These are phyloP conservation scores for Biston stratarius DNA, from an alignment of 2,888 invertebrate species.

Conservation along the genomic window DNA sequence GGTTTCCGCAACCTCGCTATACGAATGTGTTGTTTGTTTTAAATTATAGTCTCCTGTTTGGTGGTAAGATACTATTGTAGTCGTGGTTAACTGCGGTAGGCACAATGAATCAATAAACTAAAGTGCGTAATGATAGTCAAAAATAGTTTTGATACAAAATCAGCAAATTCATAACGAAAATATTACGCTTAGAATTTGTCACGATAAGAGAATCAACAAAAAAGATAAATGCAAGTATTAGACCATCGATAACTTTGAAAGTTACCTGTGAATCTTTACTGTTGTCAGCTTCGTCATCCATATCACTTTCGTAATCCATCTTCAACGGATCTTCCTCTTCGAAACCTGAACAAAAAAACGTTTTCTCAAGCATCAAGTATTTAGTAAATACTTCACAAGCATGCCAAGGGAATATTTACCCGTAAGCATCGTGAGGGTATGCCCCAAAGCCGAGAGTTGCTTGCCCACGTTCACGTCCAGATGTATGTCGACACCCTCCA, in stretches of 20 bases:
- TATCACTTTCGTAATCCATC: conserved; percentile 92
- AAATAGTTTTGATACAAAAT: background rate
- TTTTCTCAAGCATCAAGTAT: background rate
- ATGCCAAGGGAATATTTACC: conserved; percentile 73
- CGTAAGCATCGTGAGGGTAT: conserved; percentile 97
- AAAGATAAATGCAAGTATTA: background rate
- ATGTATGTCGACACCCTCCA: conserved; percentile 99
- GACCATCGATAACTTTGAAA: background rate
- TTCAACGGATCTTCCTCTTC: conserved; percentile 93
- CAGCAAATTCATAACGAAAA: background rate
- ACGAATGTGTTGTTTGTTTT: too few relatives aligned
- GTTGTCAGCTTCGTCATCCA: conserved; percentile 90
- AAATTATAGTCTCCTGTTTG: too few relatives aligned
- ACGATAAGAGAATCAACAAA: background rate
- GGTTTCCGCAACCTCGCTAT: too few relatives aligned
- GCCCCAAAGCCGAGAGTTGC: conserved; percentile 96
- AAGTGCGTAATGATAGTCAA: background rate
- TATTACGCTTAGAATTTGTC: background rate
- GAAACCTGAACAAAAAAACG: conserved; percentile 73
- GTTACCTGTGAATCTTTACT: conserved; percentile 85
- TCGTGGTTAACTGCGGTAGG: too few relatives aligned
- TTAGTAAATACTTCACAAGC: background rate
- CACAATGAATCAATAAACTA: too few relatives aligned
- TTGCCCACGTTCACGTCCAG: conserved; percentile 98
- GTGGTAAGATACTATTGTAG: too few relatives aligned